A percentile compares a stretch with the other conserved stretches of the same genome.
These are phyloP conservation scores for Danaus chrysippus DNA, from an alignment of 2,888 invertebrate species.

Conservation along the genomic window DNA sequence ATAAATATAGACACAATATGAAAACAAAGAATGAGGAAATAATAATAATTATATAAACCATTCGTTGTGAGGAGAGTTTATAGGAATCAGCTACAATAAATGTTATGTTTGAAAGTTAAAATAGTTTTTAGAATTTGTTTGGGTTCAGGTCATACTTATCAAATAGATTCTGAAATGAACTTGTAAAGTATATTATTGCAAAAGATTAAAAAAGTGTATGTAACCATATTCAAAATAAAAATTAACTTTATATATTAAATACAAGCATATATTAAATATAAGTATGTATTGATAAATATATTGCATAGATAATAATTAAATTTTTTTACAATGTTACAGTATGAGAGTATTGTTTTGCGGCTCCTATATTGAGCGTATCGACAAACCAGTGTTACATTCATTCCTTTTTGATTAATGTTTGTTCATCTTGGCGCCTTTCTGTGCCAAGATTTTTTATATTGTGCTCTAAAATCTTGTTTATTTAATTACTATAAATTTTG, in stretches of 20 bases:
- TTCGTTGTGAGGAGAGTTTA: slow-evolving; percentile 18
- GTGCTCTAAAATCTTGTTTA: background rate
- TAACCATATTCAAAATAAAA: too few relatives aligned
- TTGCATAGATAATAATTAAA: too few relatives aligned
- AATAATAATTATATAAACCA: slow-evolving; percentile 31
- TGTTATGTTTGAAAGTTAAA: slow-evolving; percentile 10
- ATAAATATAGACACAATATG: slow-evolving; percentile 59
- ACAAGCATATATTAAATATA: too few relatives aligned
- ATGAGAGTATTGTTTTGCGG: background rate
- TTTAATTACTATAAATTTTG: background rate
- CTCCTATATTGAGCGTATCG: background rate
- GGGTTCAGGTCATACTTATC: too few relatives aligned
- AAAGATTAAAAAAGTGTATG: too few relatives aligned
- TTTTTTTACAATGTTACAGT: background rate
- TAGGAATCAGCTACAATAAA: slow-evolving; percentile 19
- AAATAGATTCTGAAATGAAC: too few relatives aligned
- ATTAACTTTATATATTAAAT: too few relatives aligned
- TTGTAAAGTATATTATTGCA: too few relatives aligned
- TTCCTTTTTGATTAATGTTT: background rate
- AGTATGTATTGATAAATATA: too few relatives aligned
- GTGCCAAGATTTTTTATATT: slow-evolving; percentile 1
- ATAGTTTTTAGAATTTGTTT: too few relatives aligned
- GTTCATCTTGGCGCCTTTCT: background rate
- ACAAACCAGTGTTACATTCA: background rate
- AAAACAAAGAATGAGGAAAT: slow-evolving; percentile 46